Evolutionary conservation across 1,140 invertebrate species (phyloP).

Genomic region (Drosophila sulfurigaster): DNA sequence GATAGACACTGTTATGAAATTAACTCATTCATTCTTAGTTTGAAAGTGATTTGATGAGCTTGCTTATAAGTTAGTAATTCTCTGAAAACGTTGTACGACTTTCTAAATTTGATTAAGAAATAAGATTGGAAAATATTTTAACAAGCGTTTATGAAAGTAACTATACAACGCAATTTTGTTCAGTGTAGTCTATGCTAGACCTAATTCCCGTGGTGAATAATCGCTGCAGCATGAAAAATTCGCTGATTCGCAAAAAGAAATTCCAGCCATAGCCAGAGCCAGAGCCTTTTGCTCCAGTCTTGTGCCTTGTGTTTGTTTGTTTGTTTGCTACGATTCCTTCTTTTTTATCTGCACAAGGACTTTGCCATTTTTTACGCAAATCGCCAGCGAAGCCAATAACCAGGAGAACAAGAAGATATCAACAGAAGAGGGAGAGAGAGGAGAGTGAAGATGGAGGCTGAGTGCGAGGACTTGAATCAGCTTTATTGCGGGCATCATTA

Average conservation of each 20-base stretch:
- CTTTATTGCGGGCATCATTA: constrained; percentile 82
- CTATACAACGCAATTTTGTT: constrained; percentile 26
- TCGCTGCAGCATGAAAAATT: constrained; percentile 82
- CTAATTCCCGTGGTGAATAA: constrained; percentile 64
- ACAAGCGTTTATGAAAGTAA: too few relatives aligned
- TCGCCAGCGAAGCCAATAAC: constrained; percentile 68
- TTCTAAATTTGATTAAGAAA: too few relatives aligned
- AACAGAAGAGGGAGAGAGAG: neutral
- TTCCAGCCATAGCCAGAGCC: constrained; percentile 18
- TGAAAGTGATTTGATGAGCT: too few relatives aligned
- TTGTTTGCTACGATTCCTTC: constrained; percentile 32
- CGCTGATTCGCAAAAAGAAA: constrained; percentile 75
- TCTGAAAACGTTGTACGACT: too few relatives aligned
- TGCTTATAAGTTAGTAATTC: too few relatives aligned
- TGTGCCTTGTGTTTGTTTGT: constrained; percentile 53
- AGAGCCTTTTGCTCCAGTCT: neutral
- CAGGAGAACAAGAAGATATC: constrained; percentile 8
- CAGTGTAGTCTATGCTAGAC: constrained; percentile 43
- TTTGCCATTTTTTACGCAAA: constrained; percentile 80
- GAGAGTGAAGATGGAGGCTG: neutral
- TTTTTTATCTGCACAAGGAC: constrained; percentile 64
- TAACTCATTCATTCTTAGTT: too few relatives aligned
- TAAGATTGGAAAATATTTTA: too few relatives aligned
- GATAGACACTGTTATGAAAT: too few relatives aligned
- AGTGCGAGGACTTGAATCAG: constrained; percentile 75